Conservation (phyloP, 2,888 invertebrate species). For the Eristalis arbustorum region DNA sequence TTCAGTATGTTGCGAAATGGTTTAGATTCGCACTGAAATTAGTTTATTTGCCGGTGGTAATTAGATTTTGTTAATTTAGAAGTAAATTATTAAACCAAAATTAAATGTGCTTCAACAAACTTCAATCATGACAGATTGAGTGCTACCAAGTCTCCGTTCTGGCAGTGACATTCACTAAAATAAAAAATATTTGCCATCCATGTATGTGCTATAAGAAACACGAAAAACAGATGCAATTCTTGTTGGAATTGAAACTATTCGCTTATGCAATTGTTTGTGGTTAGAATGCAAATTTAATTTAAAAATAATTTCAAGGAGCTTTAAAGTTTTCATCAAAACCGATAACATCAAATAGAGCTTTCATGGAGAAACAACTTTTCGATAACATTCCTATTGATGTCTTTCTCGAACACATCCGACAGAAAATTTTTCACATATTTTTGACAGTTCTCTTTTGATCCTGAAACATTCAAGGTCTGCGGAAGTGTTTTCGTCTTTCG, state of each 20-base stretch:
- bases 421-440: constrained; percentile 39
- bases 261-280: too few species aligned
- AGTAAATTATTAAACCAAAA: not conserved
- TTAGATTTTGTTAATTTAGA: not conserved
- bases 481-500: constrained; percentile 50
- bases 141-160: not conserved
- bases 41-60: not conserved
- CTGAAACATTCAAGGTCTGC: constrained; percentile 55
- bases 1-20: not conserved
- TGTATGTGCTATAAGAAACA: too few species aligned
- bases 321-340: not conserved
- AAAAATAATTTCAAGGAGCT: not conserved
- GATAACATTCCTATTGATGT: not conserved
- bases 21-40: not conserved
- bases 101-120: not conserved
- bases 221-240: too few species aligned
- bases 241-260: too few species aligned
- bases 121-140: not conserved
- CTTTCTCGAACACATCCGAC: constrained; percentile 32
- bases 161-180: not conserved
- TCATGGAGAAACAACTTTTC: not conserved
- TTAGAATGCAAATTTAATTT: not conserved
- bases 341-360: not conserved
- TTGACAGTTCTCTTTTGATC: constrained; percentile 69
- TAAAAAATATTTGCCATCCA: not conserved